Evolutionary conservation across 2,113 vertebrate species (phyloP), one percentile per base, ranked within the genome.

Genomic region (Lates calcarifer): DNA sequence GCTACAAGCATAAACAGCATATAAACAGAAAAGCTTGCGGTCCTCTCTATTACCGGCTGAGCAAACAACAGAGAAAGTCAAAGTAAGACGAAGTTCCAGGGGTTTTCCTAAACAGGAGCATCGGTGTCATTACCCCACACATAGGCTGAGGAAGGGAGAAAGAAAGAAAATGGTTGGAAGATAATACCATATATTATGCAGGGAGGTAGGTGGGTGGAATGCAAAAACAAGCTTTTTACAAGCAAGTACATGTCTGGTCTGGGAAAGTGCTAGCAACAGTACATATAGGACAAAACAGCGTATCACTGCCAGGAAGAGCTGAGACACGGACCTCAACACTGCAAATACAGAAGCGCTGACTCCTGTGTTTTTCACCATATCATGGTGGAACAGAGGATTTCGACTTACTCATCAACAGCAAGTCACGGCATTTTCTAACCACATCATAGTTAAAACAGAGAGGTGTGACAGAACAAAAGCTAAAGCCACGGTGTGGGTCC

Each of bases 181-280:
- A 90, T 92, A 92, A 92, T 90, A 91, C 87, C 92, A 90, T 90
- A 91, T 87, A 89, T 90, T 91, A 90, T 65, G 39, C 66, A 79
- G 84, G 58, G 81, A 86, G 87, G 80, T 63, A 85, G 84, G 65
- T 83, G 90, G 84, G 65, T 83, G 90, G 93, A 94, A 93, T 92
- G 90, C 84, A 90, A 91, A 89, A 93, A 93, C 90, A 92, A 87
- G 80, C 81, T 82, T 89, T 89, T 87, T 79, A 89, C 91, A 93
- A 86, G 93, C 84, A 77, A 79, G 77, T 57, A 90, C 93, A 92
- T 77, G 93, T 82, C 90, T 86, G 84, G 55, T 53, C 61, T 80
- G 83, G 87, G 82, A 78, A 77, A 80, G 77, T 45, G 29, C 65
- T 72, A 79, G 86, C 79, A 87, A 66, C 74, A 83, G 71, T 64